Conservation (phyloP, 2,113 vertebrate species). For the Bufo bufo region DNA sequence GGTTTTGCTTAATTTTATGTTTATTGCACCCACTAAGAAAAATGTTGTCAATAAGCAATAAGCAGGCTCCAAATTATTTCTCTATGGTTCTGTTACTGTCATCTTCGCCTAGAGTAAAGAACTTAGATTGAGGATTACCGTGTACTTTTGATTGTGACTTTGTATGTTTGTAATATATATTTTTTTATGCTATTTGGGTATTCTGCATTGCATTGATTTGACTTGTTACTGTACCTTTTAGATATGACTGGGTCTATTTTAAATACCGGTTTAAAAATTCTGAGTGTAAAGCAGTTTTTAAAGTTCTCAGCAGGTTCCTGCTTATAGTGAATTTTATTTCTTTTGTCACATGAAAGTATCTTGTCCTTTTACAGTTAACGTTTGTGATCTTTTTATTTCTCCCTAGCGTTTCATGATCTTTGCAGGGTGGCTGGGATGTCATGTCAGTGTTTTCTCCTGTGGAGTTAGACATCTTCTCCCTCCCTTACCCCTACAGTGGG, state of each 20-base stretch:
- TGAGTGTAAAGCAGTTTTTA: not conserved
- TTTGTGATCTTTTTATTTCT: slow-evolving; percentile 40
- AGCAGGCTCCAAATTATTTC: no score
- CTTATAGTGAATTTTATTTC: not conserved
- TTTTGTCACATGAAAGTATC: slow-evolving; percentile 1
- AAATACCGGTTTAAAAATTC: not conserved
- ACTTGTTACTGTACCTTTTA: not conserved
- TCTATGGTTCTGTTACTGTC: no score
- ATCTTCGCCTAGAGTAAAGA: no score
- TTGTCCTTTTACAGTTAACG: slow-evolving; percentile 1
- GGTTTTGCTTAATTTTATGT: no score
- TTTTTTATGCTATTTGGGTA: not conserved
- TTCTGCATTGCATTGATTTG: not conserved
- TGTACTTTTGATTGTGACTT: not conserved
- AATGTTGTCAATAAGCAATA: no score
- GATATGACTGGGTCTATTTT: not conserved
- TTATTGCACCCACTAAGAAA: no score
- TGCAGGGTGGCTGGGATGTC: slow-evolving; percentile 22
- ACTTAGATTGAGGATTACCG: no score
- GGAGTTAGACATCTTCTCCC: not conserved
- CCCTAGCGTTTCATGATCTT: not conserved
- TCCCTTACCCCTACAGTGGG: not conserved
- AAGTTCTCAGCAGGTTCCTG: slow-evolving; percentile 1
- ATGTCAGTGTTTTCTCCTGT: slow-evolving; percentile 18
- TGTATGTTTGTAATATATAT: not conserved